Percentiles rank a stretch among this genome's conserved stretches.
Evolutionary conservation across 1,140 invertebrate genomes (phyloP).

Genomic region (Andricus grossulariae): DNA sequence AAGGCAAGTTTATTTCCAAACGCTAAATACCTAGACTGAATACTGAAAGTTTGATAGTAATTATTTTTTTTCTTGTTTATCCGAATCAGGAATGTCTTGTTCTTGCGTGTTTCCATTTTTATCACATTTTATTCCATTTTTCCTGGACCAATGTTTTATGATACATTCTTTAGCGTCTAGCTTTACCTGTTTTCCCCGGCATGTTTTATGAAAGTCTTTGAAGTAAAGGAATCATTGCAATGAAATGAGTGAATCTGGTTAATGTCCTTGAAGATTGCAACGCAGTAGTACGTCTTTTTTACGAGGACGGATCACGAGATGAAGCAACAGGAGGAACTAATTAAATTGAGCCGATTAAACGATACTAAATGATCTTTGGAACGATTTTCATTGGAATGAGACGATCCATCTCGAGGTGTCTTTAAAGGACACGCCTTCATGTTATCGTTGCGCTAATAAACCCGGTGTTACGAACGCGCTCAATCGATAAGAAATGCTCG

Average conservation of each 20-base stretch:
- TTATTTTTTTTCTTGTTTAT: no score
- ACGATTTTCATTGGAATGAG: slow-evolving; percentile 17
- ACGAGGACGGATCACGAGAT: slow-evolving; percentile 4
- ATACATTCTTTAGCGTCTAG: background rate
- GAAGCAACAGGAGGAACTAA: slow-evolving; percentile 6
- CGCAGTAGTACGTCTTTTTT: background rate
- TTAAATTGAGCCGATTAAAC: slow-evolving; percentile 26
- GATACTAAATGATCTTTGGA: slow-evolving; percentile 21
- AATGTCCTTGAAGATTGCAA: slow-evolving; percentile 3
- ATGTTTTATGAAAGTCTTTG: slow-evolving; percentile 2
- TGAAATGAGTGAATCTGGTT: slow-evolving; percentile 16
- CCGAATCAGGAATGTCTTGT: background rate
- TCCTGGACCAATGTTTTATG: background rate
- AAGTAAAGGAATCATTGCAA: slow-evolving; percentile 9
- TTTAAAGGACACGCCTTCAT: slow-evolving; percentile 25
- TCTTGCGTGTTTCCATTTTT: background rate
- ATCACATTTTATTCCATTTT: background rate
- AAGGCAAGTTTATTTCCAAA: no score
- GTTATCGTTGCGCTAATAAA: slow-evolving; percentile 30
- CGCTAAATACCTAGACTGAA: no score
- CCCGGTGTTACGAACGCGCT: slow-evolving; percentile 14
- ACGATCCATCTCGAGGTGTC: slow-evolving; percentile 29
- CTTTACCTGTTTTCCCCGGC: background rate
- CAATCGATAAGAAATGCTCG: slow-evolving; percentile 29
- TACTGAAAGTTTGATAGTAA: no score